phyloP scores from a whole-genome alignment of 2,888 invertebrate species.

The Shargacucullia verbasci region DNA sequence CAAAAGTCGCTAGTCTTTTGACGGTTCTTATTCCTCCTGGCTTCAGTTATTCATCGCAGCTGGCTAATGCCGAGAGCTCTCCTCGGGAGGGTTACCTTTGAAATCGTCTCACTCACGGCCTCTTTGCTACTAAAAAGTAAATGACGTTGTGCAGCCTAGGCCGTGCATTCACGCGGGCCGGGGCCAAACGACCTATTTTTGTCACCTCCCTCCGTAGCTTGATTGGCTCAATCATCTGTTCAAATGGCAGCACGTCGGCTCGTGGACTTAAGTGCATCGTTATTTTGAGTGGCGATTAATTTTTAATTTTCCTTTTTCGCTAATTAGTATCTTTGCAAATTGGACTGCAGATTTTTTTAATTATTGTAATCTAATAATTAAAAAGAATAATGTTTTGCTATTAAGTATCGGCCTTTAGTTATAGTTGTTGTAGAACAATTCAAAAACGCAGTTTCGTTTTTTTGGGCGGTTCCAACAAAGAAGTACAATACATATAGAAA shows the following conservation, averaged over 20 bases:
- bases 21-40: conserved; percentile 47
- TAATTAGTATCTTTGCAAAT: conserved; percentile 49
- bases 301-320: conserved; percentile 42
- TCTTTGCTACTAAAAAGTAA: conserved; percentile 66
- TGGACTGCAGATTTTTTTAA: conserved; percentile 30
- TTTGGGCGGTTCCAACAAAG: no score
- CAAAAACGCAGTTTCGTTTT: no score
- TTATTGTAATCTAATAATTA: not conserved
- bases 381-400: not conserved
- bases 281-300: conserved; percentile 47
- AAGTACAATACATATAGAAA: no score
- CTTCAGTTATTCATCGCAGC: conserved; percentile 64
- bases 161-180: conserved; percentile 60
- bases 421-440: not conserved
- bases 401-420: not conserved
- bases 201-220: conserved; percentile 54
- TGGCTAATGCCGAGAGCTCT: conserved; percentile 67
- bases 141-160: conserved; percentile 62
- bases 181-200: conserved; percentile 65
- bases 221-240: conserved; percentile 65
- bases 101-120: conserved; percentile 60
- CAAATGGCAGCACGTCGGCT: conserved; percentile 54
- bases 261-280: conserved; percentile 48
- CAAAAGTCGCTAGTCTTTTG: conserved; percentile 53
- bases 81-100: conserved; percentile 59